Conservation (phyloP, 2,888 invertebrate genomes). For the Drosophila lacicola region DNA sequence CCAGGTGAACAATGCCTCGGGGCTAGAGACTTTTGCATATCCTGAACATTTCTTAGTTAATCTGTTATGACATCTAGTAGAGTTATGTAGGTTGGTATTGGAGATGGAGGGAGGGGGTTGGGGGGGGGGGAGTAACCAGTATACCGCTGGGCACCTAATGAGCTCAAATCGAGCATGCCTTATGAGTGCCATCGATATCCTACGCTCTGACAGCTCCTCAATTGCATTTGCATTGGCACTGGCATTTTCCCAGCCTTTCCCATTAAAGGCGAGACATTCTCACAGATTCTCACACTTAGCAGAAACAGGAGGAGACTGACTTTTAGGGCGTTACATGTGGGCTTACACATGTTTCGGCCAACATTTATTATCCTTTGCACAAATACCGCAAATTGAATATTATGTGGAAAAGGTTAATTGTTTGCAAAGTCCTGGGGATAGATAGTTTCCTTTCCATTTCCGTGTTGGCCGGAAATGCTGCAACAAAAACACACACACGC, state of each 20-base stretch:
- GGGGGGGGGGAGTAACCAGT: not conserved
- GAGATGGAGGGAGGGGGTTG: not conserved
- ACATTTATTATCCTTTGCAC: slow-evolving; percentile 52
- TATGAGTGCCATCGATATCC: slow-evolving; percentile 75
- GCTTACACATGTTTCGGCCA: slow-evolving; percentile 68
- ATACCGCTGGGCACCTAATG: slow-evolving; percentile 54
- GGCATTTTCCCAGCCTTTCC: slow-evolving; percentile 43
- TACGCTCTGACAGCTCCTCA: slow-evolving; percentile 80
- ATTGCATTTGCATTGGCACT: slow-evolving; percentile 64
- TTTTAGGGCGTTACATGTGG: slow-evolving; percentile 58
- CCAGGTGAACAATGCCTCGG: slow-evolving; percentile 30
- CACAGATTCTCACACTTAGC: slow-evolving; percentile 67
- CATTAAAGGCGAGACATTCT: slow-evolving; percentile 53
- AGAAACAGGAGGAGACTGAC: slow-evolving; percentile 24
- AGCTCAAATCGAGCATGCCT: slow-evolving; percentile 73
- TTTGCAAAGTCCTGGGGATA: slow-evolving; percentile 30
- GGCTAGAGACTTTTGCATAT: slow-evolving; percentile 27
- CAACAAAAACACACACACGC: slow-evolving; percentile 37
- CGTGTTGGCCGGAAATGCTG: slow-evolving; percentile 54
- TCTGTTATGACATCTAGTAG: slow-evolving; percentile 80
- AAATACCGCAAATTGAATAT: slow-evolving; percentile 47
- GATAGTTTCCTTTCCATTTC: slow-evolving; percentile 47
- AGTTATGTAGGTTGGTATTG: slow-evolving; percentile 7
- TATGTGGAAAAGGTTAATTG: slow-evolving; percentile 52
- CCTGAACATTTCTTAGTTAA: slow-evolving; percentile 66